Base-by-base conservation (phyloP, 2,797 vertebrate species). In the Heliangelus exortis region DNA sequence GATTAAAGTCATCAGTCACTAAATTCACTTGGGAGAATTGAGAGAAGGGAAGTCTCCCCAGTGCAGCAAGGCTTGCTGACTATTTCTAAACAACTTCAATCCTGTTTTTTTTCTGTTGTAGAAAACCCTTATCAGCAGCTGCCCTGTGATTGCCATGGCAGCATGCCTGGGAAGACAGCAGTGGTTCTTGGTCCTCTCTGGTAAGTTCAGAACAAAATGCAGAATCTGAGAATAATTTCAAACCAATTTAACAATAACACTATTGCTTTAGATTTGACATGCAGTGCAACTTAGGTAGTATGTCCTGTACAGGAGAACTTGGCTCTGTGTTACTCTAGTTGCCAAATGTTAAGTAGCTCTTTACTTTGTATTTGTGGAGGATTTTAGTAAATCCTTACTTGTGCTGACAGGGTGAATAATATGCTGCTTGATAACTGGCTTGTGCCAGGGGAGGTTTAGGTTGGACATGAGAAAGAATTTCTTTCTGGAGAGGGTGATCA, bases 141-240 rank as follows among this genome's bases (percentile, higher is more conserved):
- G 65, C 99, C 99, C 19, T 99, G 99, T 93, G 98, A 98, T 84
- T 99, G 99, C 88, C 98, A 99, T 0, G 98, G 98, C 88, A 99
- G 98, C 89, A 98, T 99, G 98, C 99, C 99, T 5, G 99, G 99
- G 67, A 99, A 98, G 97, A 99, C 99, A 0, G 98, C 99, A 1
- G 98, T 99, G 87, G 98, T 98, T 75, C 98, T 99, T 34, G 99
- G 99, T 63, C 99, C 99, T 6, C 96, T 99, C 22, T 99, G 99
- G 99, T 99, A 97, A 96, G 97, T 97, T 47, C 63, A 23, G 26
- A 39, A 59, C 34, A 12, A 25, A 15, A 5, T 3, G 26, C 15
- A 33, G 51, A 5, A 69, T 12, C 2, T 2, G 51, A 33, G 58
- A 51, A 4, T 29, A 51, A 25, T 51, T 51, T 90, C 15, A 91